A percentile compares a stretch with the other conserved stretches of the same genome.
These are phyloP conservation scores for Enteromius fasciolatus DNA, from an alignment of 2,797 vertebrate genomes.

Conservation along the genomic window DNA sequence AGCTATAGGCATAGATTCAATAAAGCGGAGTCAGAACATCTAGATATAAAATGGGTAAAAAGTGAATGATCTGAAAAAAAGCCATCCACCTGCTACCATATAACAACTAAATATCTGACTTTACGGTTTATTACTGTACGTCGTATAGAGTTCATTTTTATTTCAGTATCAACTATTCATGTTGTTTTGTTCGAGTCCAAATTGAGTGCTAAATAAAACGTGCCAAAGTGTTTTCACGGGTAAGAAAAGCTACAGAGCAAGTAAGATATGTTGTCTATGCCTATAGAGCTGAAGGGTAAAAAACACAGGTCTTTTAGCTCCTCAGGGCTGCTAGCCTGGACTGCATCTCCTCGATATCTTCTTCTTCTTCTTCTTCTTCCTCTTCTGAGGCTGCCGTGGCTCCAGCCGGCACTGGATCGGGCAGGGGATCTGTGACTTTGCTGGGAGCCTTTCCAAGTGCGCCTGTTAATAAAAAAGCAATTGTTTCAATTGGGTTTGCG, in stretches of 20 bases:
- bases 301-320: slow-evolving; percentile 78
- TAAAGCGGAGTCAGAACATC: not conserved
- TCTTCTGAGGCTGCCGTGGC: slow-evolving; percentile 84
- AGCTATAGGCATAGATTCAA: slow-evolving; percentile 21
- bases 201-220: slow-evolving; percentile 26
- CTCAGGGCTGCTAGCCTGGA: slow-evolving; percentile 90
- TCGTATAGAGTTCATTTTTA: not conserved
- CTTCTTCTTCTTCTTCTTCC: slow-evolving; percentile 81
- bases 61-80: slow-evolving; percentile 6
- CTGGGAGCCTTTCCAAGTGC: slow-evolving; percentile 96
- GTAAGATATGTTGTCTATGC: slow-evolving; percentile 41
- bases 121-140: not conserved
- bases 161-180: not conserved
- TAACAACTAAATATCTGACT: slow-evolving; percentile 6
- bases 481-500: not conserved
- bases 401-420: slow-evolving; percentile 81
- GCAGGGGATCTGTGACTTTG: slow-evolving; percentile 93
- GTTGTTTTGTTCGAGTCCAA: not conserved
- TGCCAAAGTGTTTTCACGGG: slow-evolving; percentile 9
- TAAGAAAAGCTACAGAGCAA: slow-evolving; percentile 34
- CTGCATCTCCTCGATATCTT: slow-evolving; percentile 97
- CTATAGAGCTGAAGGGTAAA: slow-evolving; percentile 43
- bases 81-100: not conserved
- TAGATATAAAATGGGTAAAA: slow-evolving; percentile 16
- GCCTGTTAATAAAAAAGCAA: slow-evolving; percentile 75